Evolutionary conservation across 2,797 vertebrate species (phyloP), one percentile per base, ranked within the genome.

Genomic region (Cynopterus sphinx): DNA sequence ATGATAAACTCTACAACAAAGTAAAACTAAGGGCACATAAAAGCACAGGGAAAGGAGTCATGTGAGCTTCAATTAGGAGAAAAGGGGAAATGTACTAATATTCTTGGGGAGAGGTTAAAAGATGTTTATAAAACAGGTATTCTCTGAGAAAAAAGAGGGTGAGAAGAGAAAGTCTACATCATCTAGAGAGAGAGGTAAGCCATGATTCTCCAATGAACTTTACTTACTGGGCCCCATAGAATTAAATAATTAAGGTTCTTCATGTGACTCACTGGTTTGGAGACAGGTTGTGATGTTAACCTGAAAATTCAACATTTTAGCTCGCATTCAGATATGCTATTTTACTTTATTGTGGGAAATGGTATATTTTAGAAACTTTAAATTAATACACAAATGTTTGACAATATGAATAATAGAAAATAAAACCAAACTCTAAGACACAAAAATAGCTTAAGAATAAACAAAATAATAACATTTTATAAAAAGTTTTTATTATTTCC

Each of bases 341-440:
- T 59, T 78, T 15, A 61, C 46, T 68, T 86, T 59, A 68, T 70
- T 65, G 57, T 46, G 53, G 17, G 2, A 39, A 53, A 59, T 28
- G 4, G 5, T 70, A 1, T 84, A 21, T 77, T 84, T 84, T 68
- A 93, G 33, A 92, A 39, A 78, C 57, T 33, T 87, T 90, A 91
- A 36, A 53, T 78, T 89, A 16, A n/a, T 3, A 77, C 3, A 57
- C 2, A 78, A 81, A 82, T 75, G 5, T 43, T 67, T 49, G 67
- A 81, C 3, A 73, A 61, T 4, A 84, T 5, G 6, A 6, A 59
- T 15, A 84, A 83, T 1, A 79, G n/a, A 87, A 94, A 96, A 87
- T 9, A 79, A 91, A 92, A 57, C 0, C 19, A 87, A 33, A 33
- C 2, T 2, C 12, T 41, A 63, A 39, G 19, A 93, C 9, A 33